phyloP scores from a whole-genome alignment of 1,140 invertebrate species.

The Anastrepha ludens region DNA sequence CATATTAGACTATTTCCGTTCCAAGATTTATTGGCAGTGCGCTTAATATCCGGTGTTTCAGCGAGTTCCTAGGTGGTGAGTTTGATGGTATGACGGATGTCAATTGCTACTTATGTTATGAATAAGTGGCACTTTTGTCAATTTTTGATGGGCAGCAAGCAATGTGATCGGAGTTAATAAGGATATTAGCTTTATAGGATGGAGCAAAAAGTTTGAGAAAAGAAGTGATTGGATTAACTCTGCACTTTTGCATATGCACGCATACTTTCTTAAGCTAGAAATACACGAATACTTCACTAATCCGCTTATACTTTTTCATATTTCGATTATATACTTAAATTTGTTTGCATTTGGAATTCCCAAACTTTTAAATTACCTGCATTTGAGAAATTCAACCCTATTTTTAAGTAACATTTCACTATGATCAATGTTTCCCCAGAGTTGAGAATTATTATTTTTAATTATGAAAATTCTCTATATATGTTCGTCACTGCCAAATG shows the following conservation, averaged over 20 bases:
- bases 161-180: neutral
- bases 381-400: too few relatives aligned
- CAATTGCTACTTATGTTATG: neutral
- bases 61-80: neutral
- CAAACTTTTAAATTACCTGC: too few relatives aligned
- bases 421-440: too few relatives aligned
- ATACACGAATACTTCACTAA: too few relatives aligned
- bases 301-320: too few relatives aligned
- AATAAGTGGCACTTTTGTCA: neutral
- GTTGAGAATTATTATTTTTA: too few relatives aligned
- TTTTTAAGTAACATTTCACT: too few relatives aligned
- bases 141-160: neutral
- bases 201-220: neutral
- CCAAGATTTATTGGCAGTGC: neutral
- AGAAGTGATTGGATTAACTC: neutral
- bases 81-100: neutral
- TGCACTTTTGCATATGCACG: neutral
- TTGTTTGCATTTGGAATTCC: too few relatives aligned
- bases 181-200: neutral
- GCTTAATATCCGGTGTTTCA: constrained; percentile 23
- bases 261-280: too few relatives aligned
- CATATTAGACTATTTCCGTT: constrained; percentile 2
- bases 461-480: too few relatives aligned
- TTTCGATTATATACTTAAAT: too few relatives aligned
- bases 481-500: too few relatives aligned